Percentiles rank a stretch among this genome's conserved stretches.
These are phyloP conservation scores for Xenus cinereus DNA, from an alignment of 2,113 vertebrate genomes.

Conservation along the genomic window DNA sequence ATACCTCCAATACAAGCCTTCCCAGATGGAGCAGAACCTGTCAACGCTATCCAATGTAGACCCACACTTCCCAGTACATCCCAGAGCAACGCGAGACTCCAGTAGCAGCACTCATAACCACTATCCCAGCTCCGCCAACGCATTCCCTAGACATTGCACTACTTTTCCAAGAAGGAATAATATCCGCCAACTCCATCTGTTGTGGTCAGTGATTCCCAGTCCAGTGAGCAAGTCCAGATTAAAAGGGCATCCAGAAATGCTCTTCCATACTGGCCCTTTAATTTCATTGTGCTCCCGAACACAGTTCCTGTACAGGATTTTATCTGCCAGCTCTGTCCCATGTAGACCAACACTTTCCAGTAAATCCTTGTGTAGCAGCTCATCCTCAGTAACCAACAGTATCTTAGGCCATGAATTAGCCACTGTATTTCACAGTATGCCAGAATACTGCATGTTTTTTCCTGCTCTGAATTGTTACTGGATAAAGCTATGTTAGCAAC, in stretches of 20 bases:
- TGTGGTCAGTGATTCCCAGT: not conserved
- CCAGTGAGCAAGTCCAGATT: not conserved
- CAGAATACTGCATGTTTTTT: not conserved
- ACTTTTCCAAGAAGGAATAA: not conserved
- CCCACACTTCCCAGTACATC: not conserved
- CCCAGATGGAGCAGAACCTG: not conserved
- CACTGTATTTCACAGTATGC: not conserved
- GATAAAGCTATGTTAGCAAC: not conserved
- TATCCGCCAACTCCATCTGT: constrained; percentile 2
- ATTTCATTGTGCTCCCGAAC: not conserved
- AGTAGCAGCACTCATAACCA: not conserved
- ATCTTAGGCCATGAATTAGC: not conserved
- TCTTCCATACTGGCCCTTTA: not conserved
- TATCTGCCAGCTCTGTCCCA: not conserved
- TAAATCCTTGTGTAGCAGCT: not conserved
- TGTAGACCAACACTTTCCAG: not conserved
- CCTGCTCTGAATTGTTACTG: not conserved
- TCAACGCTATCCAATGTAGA: not conserved
- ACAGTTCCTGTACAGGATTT: not conserved
- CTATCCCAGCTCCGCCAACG: not conserved
- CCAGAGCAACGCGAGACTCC: not conserved
- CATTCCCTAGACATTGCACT: not conserved
- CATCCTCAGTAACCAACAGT: not conserved
- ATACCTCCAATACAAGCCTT: not conserved
- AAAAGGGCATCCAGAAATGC: constrained; percentile 19